Percentiles rank a stretch among this genome's conserved stretches.
Conservation (phyloP, 2,888 invertebrate species). For the Drosophila flavopinicola region DNA sequence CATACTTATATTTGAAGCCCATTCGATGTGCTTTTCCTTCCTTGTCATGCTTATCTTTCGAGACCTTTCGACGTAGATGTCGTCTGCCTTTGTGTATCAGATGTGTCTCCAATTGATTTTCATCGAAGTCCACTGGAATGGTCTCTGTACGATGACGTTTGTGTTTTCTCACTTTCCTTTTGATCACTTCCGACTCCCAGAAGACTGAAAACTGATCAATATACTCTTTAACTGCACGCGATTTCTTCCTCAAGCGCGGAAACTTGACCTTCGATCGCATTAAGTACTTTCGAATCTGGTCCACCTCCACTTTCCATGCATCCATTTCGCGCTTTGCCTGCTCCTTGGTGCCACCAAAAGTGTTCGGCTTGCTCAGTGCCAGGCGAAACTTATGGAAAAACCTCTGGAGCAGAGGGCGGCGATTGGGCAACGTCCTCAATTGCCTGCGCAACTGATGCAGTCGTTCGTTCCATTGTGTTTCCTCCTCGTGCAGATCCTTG, state of each 20-base stretch:
- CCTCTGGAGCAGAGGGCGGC: slow-evolving; percentile 4
- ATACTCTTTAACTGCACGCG: accelerated
- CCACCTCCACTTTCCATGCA: slow-evolving; percentile 19
- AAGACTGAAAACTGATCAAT: slow-evolving; percentile 12
- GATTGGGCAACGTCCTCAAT: slow-evolving; percentile 7
- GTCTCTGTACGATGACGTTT: neutral
- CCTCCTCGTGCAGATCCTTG: neutral
- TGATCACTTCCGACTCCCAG: slow-evolving; percentile 31
- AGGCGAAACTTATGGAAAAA: slow-evolving; percentile 8
- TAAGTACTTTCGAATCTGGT: slow-evolving; percentile 11
- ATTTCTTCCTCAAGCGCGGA: neutral
- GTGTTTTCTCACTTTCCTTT: neutral
- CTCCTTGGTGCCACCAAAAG: neutral
- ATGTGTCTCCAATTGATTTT: no score
- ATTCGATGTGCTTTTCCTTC: no score
- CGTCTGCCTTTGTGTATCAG: no score
- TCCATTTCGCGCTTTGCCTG: neutral
- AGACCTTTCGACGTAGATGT: no score
- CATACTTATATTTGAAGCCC: no score
- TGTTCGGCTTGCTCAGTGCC: neutral
- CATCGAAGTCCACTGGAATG: no score
- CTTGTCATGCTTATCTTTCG: no score
- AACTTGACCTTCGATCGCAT: neutral
- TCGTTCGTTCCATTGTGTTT: slow-evolving; percentile 1
- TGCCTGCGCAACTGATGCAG: slow-evolving; percentile 25